Percentiles rank a stretch among this genome's conserved stretches.
Conservation (phyloP, 2,797 vertebrate species). For the Meriones psammophilus region DNA sequence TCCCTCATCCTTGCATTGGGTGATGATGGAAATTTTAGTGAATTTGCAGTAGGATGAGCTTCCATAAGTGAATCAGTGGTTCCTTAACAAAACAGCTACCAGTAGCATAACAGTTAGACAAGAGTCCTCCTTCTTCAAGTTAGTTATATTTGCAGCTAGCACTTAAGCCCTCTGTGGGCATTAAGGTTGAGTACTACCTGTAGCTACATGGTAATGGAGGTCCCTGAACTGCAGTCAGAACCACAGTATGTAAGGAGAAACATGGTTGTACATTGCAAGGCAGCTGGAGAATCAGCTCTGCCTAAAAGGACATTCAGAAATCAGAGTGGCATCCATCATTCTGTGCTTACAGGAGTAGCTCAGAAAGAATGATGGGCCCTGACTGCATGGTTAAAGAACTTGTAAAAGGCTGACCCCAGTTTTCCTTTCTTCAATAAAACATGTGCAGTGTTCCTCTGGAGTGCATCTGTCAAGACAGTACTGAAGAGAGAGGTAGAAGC, state of each 20-base stretch:
- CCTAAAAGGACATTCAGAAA: not conserved
- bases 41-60: not conserved
- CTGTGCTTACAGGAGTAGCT: not conserved
- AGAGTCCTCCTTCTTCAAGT: not conserved
- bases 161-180: not conserved
- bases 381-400: not conserved
- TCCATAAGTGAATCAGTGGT: not conserved
- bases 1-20: not conserved
- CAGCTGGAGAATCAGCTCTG: not conserved
- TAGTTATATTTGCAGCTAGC: not conserved
- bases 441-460: not conserved
- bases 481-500: not conserved
- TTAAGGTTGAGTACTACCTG: not conserved
- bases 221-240: not conserved
- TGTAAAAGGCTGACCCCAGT: not conserved
- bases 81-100: not conserved
- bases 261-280: fast-evolving
- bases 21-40: not conserved
- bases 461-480: not conserved
- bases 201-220: not conserved
- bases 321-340: not conserved
- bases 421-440: not conserved
- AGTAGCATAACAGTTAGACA: not conserved
- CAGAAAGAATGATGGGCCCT: not conserved
- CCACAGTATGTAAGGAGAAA: not conserved